A percentile compares a stretch with the other conserved stretches of the same genome.
These are phyloP conservation scores for Bungarus multicinctus DNA, from an alignment of 2,113 vertebrate genomes.

Conservation along the genomic window DNA sequence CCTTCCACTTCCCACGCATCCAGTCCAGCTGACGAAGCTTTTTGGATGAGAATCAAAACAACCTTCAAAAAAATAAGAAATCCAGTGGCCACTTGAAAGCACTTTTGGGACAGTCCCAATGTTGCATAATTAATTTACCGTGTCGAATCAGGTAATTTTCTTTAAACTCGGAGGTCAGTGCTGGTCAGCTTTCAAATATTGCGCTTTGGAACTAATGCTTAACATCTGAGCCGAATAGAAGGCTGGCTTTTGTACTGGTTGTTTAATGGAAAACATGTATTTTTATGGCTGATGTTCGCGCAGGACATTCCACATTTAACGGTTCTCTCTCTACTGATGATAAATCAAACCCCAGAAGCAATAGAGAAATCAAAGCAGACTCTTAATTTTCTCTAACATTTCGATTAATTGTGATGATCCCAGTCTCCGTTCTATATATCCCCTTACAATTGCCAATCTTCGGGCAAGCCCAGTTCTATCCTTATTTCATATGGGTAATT, in stretches of 20 bases:
- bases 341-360: neutral
- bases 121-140: slow-evolving; percentile 36
- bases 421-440: neutral
- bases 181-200: slow-evolving; percentile 29
- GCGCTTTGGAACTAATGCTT: neutral
- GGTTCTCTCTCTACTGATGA: neutral
- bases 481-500: neutral
- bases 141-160: slow-evolving; percentile 39
- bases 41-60: neutral
- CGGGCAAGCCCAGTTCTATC: neutral
- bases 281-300: neutral
- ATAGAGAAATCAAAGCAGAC: neutral
- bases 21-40: neutral
- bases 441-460: neutral
- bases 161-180: slow-evolving; percentile 2
- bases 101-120: neutral
- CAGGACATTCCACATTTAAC: neutral
- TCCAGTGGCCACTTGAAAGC: neutral
- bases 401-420: neutral
- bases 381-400: neutral
- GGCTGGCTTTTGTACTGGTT: neutral
- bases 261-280: slow-evolving; percentile 1
- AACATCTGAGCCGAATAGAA: slow-evolving; percentile 6
- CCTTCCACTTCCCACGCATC: neutral
- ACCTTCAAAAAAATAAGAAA: neutral